Percentiles rank a stretch among this genome's conserved stretches.
Conservation (phyloP, 92 coral and sea anemone species). For the Parazoanthus swiftii region DNA sequence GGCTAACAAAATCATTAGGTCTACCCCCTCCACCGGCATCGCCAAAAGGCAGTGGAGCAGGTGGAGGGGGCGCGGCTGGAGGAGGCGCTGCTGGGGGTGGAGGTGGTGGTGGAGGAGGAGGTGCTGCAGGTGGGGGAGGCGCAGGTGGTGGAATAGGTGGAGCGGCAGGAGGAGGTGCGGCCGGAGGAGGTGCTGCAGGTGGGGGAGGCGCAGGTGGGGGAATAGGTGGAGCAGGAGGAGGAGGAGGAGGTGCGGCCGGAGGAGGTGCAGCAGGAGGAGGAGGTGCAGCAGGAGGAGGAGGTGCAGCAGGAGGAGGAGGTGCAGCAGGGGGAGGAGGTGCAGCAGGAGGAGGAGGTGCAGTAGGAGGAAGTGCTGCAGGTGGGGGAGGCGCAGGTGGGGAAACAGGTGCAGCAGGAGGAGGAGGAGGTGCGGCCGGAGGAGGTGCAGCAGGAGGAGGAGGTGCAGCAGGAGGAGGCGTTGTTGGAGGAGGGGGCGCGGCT, state of each 20-base stretch:
- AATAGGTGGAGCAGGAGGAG: constrained; percentile 30
- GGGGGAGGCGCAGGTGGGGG: too few species aligned
- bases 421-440: too few species aligned
- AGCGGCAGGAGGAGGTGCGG: constrained; percentile 36
- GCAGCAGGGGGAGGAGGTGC: constrained; percentile 44
- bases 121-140: constrained; percentile 31
- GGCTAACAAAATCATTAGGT: constrained; percentile 74
- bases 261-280: too few species aligned
- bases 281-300: constrained; percentile 45
- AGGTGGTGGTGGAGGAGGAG: neutral
- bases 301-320: constrained; percentile 46
- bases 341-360: neutral
- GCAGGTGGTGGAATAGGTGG: constrained; percentile 40
- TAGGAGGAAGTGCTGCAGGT: neutral
- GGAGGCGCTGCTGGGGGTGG: constrained; percentile 27
- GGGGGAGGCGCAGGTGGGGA: neutral
- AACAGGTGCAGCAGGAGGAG: constrained; percentile 29
- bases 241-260: constrained; percentile 15
- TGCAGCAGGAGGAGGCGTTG: constrained; percentile 17
- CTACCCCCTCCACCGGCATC: constrained; percentile 62
- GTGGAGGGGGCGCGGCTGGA: constrained; percentile 27
- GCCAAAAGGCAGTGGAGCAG: neutral
- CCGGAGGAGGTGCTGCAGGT: too few species aligned
- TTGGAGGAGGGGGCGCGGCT: neutral
- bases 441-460: too few species aligned